A percentile compares a stretch with the other conserved stretches of the same genome.
These are phyloP conservation scores for Bombus waltoni DNA, from an alignment of 1,140 invertebrate genomes.

Conservation along the genomic window DNA sequence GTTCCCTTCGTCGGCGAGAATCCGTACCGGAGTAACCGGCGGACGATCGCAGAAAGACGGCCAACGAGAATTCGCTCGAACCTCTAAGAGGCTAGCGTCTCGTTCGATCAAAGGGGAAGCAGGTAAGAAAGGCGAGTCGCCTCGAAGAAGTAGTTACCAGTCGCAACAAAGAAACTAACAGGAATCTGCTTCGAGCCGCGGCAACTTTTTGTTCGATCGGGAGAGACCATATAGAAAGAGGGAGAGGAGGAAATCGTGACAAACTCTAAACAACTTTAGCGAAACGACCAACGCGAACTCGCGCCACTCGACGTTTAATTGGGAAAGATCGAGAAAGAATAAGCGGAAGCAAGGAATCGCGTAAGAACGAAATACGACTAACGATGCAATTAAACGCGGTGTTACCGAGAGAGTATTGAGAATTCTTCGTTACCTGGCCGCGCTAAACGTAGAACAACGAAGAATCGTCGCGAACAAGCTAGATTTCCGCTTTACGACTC, in stretches of 20 bases:
- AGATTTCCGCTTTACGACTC: not conserved
- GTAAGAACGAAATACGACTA: not conserved
- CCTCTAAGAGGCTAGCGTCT: not conserved
- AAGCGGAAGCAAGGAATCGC: not conserved
- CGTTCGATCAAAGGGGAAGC: not conserved
- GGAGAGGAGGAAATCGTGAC: not conserved
- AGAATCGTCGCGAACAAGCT: not conserved
- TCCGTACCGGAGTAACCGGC: not conserved
- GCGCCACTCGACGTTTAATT: not conserved
- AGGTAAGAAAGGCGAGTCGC: slow-evolving; percentile 1
- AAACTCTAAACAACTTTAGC: not conserved
- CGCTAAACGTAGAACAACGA: not conserved
- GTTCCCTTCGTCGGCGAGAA: not conserved
- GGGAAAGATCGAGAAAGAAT: too few species aligned
- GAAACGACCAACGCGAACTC: too few species aligned
- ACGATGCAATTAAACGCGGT: not conserved
- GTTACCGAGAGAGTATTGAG: not conserved
- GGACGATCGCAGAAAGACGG: not conserved
- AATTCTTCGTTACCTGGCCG: not conserved
- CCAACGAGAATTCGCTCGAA: not conserved
- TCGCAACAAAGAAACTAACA: not conserved
- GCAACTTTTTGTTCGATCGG: slow-evolving; percentile 18
- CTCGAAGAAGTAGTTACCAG: not conserved
- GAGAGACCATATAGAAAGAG: not conserved
- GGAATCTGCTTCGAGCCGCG: not conserved